Evolutionary conservation across 2,888 invertebrate species (phyloP).

Genomic region (Stenotaenia linearis): DNA sequence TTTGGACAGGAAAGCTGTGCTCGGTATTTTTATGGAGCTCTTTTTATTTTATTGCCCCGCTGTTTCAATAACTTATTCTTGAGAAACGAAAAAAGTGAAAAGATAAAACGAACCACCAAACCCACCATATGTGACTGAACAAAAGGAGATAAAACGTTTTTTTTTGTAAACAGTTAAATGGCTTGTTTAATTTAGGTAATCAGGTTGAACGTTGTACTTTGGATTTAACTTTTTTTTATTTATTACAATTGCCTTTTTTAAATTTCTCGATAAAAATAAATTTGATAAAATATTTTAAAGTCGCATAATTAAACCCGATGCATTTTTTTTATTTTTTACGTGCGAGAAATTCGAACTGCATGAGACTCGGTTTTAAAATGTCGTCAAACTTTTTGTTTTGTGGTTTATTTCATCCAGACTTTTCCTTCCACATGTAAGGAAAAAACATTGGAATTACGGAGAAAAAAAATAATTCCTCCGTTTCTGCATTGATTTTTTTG

Average conservation of each 20-base stretch:
- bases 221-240: background rate
- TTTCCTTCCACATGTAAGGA: background rate
- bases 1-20: conserved; percentile 21
- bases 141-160: background rate
- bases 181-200: conserved; percentile 16
- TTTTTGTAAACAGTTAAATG: background rate
- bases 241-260: background rate
- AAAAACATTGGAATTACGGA: background rate
- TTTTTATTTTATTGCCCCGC: conserved; percentile 19
- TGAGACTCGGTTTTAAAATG: background rate
- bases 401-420: conserved; percentile 23
- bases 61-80: conserved; percentile 26
- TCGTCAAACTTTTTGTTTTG: conserved; percentile 20
- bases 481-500: background rate
- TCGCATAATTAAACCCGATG: background rate
- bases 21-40: conserved; percentile 23
- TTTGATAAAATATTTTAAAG: background rate
- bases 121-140: background rate
- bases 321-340: background rate
- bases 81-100: conserved; percentile 1
- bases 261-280: background rate
- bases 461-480: background rate
- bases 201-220: background rate
- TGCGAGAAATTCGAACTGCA: background rate
- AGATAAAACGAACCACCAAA: conserved; percentile 23